Conservation (phyloP, 2,113 vertebrate genomes). For the Phoenicopterus ruber region DNA sequence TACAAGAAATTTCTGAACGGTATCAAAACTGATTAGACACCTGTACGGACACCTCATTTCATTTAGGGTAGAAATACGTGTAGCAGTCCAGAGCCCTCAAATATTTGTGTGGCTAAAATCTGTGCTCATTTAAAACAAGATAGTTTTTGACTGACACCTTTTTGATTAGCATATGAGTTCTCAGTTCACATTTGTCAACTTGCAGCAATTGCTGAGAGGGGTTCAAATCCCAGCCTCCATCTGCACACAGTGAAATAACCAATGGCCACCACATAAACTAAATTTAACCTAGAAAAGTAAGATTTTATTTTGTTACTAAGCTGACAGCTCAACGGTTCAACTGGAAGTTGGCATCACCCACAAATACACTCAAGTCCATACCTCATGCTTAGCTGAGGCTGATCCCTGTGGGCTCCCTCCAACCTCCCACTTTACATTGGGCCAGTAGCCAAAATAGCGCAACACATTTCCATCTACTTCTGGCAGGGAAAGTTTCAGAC, state of each 20-base stretch:
- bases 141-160: not conserved
- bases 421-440: not conserved
- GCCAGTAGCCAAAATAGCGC: not conserved
- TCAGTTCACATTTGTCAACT: not conserved
- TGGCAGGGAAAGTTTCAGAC: not conserved
- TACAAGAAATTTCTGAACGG: not conserved
- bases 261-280: not conserved
- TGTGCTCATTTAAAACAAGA: not conserved
- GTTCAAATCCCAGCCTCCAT: not conserved
- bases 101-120: not conserved
- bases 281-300: not conserved
- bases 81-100: not conserved
- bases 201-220: accelerated
- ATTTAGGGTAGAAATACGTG: not conserved
- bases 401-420: not conserved
- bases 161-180: not conserved
- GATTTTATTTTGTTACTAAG: not conserved
- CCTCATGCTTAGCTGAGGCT: not conserved
- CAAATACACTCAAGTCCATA: not conserved
- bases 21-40: slow-evolving; percentile 17
- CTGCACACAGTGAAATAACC: not conserved
- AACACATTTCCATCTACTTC: not conserved
- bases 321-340: not conserved
- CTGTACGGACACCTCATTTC: not conserved
- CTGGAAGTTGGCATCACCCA: not conserved